These are phyloP conservation scores for Pocota personata DNA, from an alignment of 2,888 invertebrate species.

Conservation along the genomic window DNA sequence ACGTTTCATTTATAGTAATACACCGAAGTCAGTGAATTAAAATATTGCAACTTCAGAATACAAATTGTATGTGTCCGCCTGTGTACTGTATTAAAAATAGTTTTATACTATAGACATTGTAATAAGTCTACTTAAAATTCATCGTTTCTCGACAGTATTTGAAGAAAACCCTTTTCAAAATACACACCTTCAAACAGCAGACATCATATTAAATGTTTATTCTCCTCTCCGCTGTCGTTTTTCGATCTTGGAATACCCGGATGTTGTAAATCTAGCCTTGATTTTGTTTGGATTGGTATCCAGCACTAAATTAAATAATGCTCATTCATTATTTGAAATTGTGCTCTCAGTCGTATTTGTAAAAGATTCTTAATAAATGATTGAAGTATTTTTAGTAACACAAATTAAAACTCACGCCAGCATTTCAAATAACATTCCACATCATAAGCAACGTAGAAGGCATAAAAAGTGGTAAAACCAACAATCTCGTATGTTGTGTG, in stretches of 20 bases:
- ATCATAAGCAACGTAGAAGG: slow-evolving; percentile 18
- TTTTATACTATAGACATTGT: too few relatives aligned
- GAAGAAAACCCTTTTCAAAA: background rate
- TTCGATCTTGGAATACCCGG: background rate
- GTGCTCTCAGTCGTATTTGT: background rate
- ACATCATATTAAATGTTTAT: background rate
- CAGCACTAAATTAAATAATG: background rate
- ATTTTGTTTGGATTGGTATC: background rate
- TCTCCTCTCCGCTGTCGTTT: background rate
- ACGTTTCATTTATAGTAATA: background rate
- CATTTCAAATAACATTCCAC: background rate
- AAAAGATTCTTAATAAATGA: background rate
- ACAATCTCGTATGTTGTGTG: slow-evolving; percentile 8
- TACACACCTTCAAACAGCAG: background rate
- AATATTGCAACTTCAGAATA: background rate
- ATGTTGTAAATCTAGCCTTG: background rate
- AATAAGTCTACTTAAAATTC: too few relatives aligned
- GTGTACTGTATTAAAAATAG: background rate
- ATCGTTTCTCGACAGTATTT: too few relatives aligned
- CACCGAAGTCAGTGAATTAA: background rate
- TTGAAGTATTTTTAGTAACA: background rate
- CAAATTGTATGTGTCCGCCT: background rate
- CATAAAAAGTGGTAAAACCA: slow-evolving; percentile 44
- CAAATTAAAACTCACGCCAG: background rate
- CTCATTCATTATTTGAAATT: background rate